These are phyloP conservation scores for Protobothrops mucrosquamatus DNA, from an alignment of 2,113 vertebrate genomes.

Conservation along the genomic window DNA sequence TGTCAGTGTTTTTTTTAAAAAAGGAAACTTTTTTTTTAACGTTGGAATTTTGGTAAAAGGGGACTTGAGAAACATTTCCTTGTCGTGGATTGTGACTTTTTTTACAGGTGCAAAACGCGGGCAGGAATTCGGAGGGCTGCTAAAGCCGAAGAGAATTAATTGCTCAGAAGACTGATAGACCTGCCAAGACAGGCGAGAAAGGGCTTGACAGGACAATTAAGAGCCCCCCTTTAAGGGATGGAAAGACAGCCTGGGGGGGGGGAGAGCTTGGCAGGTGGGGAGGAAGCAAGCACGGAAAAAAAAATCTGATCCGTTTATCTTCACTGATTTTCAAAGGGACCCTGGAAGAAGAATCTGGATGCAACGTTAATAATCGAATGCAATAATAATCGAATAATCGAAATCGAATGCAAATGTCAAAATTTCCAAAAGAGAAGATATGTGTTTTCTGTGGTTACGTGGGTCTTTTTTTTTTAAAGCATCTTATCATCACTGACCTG, in stretches of 20 bases:
- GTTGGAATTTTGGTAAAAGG: too few relatives aligned
- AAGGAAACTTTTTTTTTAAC: too few relatives aligned
- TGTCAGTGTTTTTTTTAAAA: too few relatives aligned
- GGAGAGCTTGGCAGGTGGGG: not conserved
- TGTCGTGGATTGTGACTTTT: too few relatives aligned
- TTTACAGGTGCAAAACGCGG: too few relatives aligned
- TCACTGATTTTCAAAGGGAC: constrained; percentile 25
- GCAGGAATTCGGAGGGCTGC: too few relatives aligned
- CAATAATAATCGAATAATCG: too few relatives aligned
- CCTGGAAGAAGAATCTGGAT: constrained; percentile 49
- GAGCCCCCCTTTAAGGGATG: not conserved
- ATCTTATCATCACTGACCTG: not conserved
- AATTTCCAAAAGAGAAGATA: too few relatives aligned
- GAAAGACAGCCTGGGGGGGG: not conserved
- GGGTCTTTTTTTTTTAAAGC: not conserved
- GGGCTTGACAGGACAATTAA: not conserved
- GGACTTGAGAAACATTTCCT: too few relatives aligned
- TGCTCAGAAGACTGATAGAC: not conserved
- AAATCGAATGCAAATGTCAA: too few relatives aligned
- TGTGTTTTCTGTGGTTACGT: not conserved
- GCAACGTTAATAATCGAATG: constrained; percentile 49
- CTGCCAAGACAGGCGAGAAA: constrained; percentile 28
- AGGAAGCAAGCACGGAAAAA: not conserved
- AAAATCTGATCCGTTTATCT: constrained; percentile 48
- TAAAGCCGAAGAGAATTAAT: too few relatives aligned